phyloP scores from a whole-genome alignment of 2,888 invertebrate genomes.

The Phaedon cochleariae region DNA sequence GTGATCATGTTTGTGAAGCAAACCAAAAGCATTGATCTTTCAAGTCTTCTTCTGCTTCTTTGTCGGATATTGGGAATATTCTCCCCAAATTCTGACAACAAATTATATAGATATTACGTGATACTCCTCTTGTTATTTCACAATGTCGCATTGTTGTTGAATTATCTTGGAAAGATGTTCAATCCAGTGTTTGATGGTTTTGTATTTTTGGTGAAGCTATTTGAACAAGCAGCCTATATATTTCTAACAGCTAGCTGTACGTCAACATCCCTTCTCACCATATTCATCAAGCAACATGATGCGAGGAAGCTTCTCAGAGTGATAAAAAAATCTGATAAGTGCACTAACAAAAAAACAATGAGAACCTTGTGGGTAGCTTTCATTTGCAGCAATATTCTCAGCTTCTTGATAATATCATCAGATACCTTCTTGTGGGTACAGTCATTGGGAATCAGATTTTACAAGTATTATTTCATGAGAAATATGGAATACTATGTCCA shows the following conservation, averaged over 20 bases:
- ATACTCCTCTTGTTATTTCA: constrained; percentile 2
- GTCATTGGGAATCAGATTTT: not conserved
- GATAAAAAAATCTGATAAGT: not conserved
- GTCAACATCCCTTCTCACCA: not conserved
- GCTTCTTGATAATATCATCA: not conserved
- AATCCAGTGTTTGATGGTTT: not conserved
- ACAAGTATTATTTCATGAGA: not conserved
- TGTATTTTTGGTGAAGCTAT: not conserved
- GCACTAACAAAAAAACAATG: not conserved
- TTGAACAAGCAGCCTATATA: not conserved
- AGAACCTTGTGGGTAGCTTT: not conserved
- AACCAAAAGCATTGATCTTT: not conserved
- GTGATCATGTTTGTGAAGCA: not conserved
- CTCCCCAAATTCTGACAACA: not conserved
- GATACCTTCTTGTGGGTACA: not conserved
- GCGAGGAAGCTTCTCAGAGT: not conserved
- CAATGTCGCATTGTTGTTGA: not conserved
- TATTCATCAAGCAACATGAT: not conserved
- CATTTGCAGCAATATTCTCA: not conserved
- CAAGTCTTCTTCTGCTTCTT: not conserved
- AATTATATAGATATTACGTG: not conserved
- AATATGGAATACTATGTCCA: not conserved
- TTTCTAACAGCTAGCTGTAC: not conserved
- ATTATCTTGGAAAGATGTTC: not conserved
- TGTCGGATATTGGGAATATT: not conserved